phyloP scores from a whole-genome alignment of 2,888 invertebrate species.

The Clistopyga incitator region DNA sequence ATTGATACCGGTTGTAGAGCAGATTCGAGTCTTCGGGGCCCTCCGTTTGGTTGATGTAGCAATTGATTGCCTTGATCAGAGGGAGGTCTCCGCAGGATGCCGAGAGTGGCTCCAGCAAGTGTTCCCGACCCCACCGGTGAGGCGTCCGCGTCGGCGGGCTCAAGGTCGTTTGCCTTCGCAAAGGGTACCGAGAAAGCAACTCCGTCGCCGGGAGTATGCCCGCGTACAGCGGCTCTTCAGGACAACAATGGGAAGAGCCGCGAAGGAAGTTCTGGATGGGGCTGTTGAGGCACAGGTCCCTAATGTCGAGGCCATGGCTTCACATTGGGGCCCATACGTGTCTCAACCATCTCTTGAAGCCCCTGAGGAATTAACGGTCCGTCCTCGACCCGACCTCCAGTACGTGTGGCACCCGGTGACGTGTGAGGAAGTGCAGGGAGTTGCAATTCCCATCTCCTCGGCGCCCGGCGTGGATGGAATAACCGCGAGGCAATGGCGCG shows the following conservation, averaged over 20 bases:
- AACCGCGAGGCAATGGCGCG: constrained; percentile 31
- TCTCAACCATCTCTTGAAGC: background rate
- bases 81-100: constrained; percentile 4
- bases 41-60: background rate
- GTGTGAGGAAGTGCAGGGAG: constrained; percentile 31
- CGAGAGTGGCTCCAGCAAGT: constrained; percentile 87
- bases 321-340: constrained; percentile 28
- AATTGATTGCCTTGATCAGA: background rate
- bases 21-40: constrained; percentile 80
- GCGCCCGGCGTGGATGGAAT: constrained; percentile 23
- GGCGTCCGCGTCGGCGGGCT: constrained; percentile 84
- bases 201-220: constrained; percentile 85
- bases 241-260: constrained; percentile 43
- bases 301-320: constrained; percentile 1
- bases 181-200: constrained; percentile 88
- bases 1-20: constrained; percentile 28
- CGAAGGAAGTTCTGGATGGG: constrained; percentile 56
- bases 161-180: constrained; percentile 88
- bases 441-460: background rate
- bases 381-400: constrained; percentile 18
- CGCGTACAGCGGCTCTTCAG: constrained; percentile 64
- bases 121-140: background rate
- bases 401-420: constrained; percentile 55
- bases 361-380: background rate
- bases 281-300: constrained; percentile 35